Conservation (phyloP, 2,797 vertebrate species). For the Propithecus perrieri region DNA sequence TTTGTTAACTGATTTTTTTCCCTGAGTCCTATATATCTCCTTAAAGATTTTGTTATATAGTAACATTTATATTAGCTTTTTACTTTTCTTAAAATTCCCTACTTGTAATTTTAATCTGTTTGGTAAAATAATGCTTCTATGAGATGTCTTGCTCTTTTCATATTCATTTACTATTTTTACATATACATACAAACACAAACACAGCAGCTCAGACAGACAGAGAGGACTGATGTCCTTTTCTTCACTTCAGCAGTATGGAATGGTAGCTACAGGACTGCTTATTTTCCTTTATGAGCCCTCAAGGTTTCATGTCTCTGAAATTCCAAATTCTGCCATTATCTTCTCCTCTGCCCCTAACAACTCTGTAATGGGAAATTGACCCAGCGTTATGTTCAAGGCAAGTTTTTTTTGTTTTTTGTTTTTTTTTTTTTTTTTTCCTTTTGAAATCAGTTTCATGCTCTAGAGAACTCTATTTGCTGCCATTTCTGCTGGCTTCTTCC, state of each 20-base stretch:
- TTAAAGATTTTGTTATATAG: background rate
- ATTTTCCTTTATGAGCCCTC: background rate
- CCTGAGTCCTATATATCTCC: background rate
- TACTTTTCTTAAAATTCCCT: background rate
- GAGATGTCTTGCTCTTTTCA: background rate
- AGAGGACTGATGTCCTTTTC: background rate
- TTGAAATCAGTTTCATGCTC: background rate
- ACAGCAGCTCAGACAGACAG: background rate
- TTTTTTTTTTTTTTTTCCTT: background rate
- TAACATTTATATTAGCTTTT: background rate
- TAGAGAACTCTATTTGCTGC: too few relatives aligned
- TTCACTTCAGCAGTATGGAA: background rate
- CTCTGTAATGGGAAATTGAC: background rate
- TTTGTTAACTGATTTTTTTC: background rate
- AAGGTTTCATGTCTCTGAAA: background rate
- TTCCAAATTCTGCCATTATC: background rate
- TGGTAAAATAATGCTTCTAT: background rate
- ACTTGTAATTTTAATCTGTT: background rate
- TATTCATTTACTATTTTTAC: background rate
- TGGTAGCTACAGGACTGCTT: background rate
- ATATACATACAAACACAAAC: background rate
- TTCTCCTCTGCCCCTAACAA: background rate
- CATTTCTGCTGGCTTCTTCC: background rate
- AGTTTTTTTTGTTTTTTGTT: background rate
- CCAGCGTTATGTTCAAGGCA: background rate